phyloP scores from a whole-genome alignment of 2,888 invertebrate genomes.

The Phengaris alcon region DNA sequence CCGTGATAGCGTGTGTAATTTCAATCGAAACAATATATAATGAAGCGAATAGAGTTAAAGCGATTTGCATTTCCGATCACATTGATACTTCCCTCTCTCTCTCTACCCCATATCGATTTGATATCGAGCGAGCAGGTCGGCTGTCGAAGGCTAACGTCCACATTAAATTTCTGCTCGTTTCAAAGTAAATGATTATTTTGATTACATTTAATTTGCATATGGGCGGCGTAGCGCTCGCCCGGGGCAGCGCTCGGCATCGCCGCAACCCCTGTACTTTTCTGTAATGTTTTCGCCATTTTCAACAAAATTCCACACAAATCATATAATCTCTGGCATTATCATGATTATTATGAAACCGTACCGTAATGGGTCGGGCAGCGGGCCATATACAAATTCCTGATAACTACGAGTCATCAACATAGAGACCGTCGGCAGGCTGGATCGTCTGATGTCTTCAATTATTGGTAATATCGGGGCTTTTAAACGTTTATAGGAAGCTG shows the following conservation, averaged over 20 bases:
- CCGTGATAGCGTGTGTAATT: slow-evolving; percentile 66
- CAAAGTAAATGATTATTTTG: slow-evolving; percentile 76
- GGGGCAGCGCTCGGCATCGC: slow-evolving; percentile 61
- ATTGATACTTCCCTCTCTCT: slow-evolving; percentile 53
- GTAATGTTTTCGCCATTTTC: slow-evolving; percentile 80
- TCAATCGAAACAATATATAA: slow-evolving; percentile 63
- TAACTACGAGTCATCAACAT: slow-evolving; percentile 77
- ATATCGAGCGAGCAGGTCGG: slow-evolving; percentile 51
- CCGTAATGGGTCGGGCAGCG: slow-evolving; percentile 69
- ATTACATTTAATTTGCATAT: slow-evolving; percentile 79
- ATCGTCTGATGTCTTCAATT: slow-evolving; percentile 71
- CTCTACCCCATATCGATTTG: slow-evolving; percentile 45
- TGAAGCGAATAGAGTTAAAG: slow-evolving; percentile 64
- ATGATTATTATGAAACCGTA: slow-evolving; percentile 76
- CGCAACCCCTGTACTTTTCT: slow-evolving; percentile 77
- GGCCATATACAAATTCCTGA: slow-evolving; percentile 72
- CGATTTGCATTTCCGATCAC: slow-evolving; percentile 68
- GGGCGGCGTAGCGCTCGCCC: slow-evolving; percentile 60
- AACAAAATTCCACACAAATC: slow-evolving; percentile 79
- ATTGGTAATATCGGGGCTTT: slow-evolving; percentile 71
- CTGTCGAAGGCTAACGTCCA: slow-evolving; percentile 43
- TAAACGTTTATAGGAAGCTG: slow-evolving; percentile 75
- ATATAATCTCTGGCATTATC: slow-evolving; percentile 77
- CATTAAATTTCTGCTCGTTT: slow-evolving; percentile 53
- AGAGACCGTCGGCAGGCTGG: slow-evolving; percentile 70